Conservation (phyloP, 2,888 invertebrate genomes). For the Orthosia cruda region DNA sequence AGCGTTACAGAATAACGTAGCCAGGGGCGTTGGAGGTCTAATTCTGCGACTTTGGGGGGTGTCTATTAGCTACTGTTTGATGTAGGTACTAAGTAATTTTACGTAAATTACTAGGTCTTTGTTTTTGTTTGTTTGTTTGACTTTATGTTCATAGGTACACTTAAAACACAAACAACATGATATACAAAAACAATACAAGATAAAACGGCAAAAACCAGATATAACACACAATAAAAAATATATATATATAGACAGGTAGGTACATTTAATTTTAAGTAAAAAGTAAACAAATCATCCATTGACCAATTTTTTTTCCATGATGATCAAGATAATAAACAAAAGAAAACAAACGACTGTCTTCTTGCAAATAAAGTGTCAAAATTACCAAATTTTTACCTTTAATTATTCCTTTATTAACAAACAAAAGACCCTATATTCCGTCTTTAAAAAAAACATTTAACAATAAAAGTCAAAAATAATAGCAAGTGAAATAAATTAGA, state of each 20-base stretch:
- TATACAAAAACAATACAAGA: too few relatives aligned
- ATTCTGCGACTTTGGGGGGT: not conserved
- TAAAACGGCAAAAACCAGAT: too few relatives aligned
- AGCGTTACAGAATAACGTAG: not conserved
- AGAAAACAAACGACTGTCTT: conserved; percentile 19
- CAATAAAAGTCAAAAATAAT: conserved; percentile 71
- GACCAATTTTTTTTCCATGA: too few relatives aligned
- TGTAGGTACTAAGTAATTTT: too few relatives aligned
- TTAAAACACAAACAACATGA: too few relatives aligned
- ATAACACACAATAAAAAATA: too few relatives aligned
- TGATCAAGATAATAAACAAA: conserved; percentile 27
- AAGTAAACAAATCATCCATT: not conserved
- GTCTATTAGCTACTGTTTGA: not conserved
- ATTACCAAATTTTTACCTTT: conserved; percentile 37
- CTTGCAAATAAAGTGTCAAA: conserved; percentile 42
- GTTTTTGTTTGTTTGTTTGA: too few relatives aligned
- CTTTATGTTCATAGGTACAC: too few relatives aligned
- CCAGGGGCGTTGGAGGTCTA: too few relatives aligned
- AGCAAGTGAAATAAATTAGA: conserved; percentile 76
- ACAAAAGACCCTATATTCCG: conserved; percentile 56
- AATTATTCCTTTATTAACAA: conserved; percentile 55
- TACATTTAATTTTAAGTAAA: not conserved
- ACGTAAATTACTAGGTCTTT: too few relatives aligned
- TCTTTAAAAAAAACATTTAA: conserved; percentile 53
- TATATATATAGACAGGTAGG: too few relatives aligned